Evolutionary conservation across 1,140 invertebrate genomes (phyloP), one percentile per base, ranked within the genome.

Genomic region (Drosophila biarmipes): DNA sequence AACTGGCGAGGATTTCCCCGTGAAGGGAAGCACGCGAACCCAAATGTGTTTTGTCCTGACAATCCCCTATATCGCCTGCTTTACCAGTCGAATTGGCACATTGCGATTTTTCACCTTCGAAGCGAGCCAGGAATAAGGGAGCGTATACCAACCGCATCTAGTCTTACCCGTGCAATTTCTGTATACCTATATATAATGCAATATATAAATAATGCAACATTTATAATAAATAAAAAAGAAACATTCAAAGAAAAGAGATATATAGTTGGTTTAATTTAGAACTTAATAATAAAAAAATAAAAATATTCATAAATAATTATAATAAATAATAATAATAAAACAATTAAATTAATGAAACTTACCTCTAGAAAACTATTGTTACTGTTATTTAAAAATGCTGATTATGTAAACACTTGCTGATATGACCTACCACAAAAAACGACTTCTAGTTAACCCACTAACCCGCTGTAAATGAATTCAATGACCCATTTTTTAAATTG

Each of bases 1-100:
- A 4, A 61, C 73, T 2, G 82, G 72, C 15, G 43, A 67, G 34
- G 49, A 48, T 19, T 86, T 86, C 54, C 82, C 82, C 29, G 27
- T 64, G 14, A 78, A 82, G 57, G 61, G 57, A 6, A 54, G 80
- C 24, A 73, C 82, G 14, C 54, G 71, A 8, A 46, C 73, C 8
- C 69, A 86, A 72, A 51, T 87, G 61, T 51, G 51, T 31, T 87
- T 75, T n/a, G 6, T 86, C 8, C 58, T 87, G 15, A 64, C 64
- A 7, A 46, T 74, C n/a, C 82, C 81, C 1, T 72, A 53, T 54
- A 31, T 87, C 8, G 57, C 73, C 12, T 74, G 78, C 11, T 86
- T 59, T 24, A 38, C 64, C 29, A 87, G 73, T 27, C 21, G 43
- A n/a, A 37, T 61, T 38, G 81, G 81, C n/a, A 81, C 82, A 0